phyloP scores from a whole-genome alignment of 2,888 invertebrate genomes.

The Clusia tigrina region DNA sequence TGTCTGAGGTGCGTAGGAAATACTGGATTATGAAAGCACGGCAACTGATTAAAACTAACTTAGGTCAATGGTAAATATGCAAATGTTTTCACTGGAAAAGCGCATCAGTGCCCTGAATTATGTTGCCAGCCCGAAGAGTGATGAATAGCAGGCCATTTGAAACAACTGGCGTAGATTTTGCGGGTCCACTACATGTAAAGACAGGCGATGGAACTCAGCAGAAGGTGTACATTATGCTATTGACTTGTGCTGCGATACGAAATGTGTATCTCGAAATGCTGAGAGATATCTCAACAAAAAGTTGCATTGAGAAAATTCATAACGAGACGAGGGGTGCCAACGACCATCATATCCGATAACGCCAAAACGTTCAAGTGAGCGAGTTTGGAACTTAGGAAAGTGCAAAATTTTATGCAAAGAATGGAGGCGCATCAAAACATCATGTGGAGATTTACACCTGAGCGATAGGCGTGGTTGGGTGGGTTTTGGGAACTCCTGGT shows the following conservation, averaged over 20 bases:
- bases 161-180: not conserved
- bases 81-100: conserved; percentile 1
- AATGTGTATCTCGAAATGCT: conserved; percentile 33
- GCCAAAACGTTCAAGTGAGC: conserved; percentile 31
- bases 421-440: too few species aligned
- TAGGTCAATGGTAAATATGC: conserved; percentile 9
- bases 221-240: not conserved
- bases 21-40: not conserved
- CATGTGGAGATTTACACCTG: conserved; percentile 7
- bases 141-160: not conserved
- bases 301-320: conserved; percentile 30
- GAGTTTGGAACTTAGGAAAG: conserved; percentile 5
- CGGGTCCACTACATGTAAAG: conserved; percentile 6
- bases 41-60: too few species aligned
- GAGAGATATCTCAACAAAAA: conserved; percentile 28
- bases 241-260: not conserved
- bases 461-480: too few species aligned
- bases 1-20: not conserved
- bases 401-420: not conserved
- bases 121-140: not conserved
- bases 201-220: not conserved
- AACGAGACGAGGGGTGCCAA: conserved; percentile 26
- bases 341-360: conserved; percentile 29
- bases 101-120: not conserved
- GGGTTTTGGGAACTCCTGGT: conserved; percentile 15